These are phyloP conservation scores for Tenthredo mesomela DNA, from an alignment of 2,888 invertebrate genomes.

Conservation along the genomic window DNA sequence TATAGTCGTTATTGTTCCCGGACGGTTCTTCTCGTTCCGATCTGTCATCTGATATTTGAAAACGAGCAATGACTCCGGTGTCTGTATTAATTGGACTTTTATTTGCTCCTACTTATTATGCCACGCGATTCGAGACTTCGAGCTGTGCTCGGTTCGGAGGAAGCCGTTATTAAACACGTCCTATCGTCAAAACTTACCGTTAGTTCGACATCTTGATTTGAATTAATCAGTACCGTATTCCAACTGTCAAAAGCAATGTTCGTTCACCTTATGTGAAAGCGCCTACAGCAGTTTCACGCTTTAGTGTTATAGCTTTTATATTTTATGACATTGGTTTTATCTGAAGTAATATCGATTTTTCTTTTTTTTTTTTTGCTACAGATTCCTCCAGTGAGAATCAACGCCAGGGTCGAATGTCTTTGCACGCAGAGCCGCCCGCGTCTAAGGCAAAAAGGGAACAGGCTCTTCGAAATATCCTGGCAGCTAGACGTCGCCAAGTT, in stretches of 20 bases:
- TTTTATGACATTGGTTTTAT: not conserved
- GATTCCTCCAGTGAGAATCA: conserved; percentile 63
- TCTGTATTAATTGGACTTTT: conserved; percentile 41
- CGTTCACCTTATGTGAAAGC: not conserved
- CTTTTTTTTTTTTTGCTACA: conserved; percentile 60
- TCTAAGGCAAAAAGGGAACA: conserved; percentile 72
- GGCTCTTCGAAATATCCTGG: conserved; percentile 77
- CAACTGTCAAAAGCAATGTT: conserved; percentile 1
- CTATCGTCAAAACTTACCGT: conserved; percentile 39
- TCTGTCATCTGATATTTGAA: conserved; percentile 35
- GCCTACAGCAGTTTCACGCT: not conserved
- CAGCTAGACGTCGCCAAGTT: conserved; percentile 82
- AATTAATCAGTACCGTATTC: conserved; percentile 16
- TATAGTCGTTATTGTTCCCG: not conserved
- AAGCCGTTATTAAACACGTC: conserved; percentile 44
- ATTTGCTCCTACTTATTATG: conserved; percentile 20
- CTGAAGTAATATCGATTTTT: not conserved
- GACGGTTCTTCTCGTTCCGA: not conserved
- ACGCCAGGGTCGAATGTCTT: conserved; percentile 67
- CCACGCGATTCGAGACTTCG: conserved; percentile 1
- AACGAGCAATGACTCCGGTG: not conserved
- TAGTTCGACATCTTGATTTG: conserved; percentile 37
- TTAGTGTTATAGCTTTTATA: not conserved
- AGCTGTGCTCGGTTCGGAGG: conserved; percentile 27
- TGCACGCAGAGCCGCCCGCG: conserved; percentile 67